A percentile compares a stretch with the other conserved stretches of the same genome.
These are phyloP conservation scores for Gorsachius magnificus DNA, from an alignment of 2,797 vertebrate species.

Conservation along the genomic window DNA sequence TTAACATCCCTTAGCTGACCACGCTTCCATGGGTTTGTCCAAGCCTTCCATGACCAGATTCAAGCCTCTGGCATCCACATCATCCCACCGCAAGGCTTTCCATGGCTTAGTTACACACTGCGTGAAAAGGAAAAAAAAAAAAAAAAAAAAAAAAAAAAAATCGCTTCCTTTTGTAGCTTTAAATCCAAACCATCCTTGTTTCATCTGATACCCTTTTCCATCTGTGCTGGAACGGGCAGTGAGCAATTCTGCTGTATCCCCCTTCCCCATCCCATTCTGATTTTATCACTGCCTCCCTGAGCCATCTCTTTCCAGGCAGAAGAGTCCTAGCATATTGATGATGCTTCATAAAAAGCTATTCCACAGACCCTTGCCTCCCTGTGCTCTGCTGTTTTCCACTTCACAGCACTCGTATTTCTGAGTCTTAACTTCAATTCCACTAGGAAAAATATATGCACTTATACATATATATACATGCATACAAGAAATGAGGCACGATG, in stretches of 20 bases:
- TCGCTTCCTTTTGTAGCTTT: not conserved
- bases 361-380: not conserved
- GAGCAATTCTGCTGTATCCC: not conserved
- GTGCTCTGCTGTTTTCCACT: not conserved
- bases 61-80: not conserved
- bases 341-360: not conserved
- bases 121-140: not conserved
- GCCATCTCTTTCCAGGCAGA: not conserved
- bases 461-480: not conserved
- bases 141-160: not conserved
- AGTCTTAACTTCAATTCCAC: not conserved
- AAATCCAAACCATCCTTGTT: not conserved
- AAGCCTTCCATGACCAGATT: not conserved
- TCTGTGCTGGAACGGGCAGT: not conserved
- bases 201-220: not conserved
- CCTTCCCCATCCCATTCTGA: not conserved
- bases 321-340: not conserved
- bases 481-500: not conserved
- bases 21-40: not conserved
- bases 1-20: not conserved
- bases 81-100: not conserved
- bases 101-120: not conserved
- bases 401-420: not conserved
- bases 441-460: not conserved
- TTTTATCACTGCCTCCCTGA: not conserved